Evolutionary conservation across 2,113 vertebrate species (phyloP).

Genomic region (Pteropus alecto): DNA sequence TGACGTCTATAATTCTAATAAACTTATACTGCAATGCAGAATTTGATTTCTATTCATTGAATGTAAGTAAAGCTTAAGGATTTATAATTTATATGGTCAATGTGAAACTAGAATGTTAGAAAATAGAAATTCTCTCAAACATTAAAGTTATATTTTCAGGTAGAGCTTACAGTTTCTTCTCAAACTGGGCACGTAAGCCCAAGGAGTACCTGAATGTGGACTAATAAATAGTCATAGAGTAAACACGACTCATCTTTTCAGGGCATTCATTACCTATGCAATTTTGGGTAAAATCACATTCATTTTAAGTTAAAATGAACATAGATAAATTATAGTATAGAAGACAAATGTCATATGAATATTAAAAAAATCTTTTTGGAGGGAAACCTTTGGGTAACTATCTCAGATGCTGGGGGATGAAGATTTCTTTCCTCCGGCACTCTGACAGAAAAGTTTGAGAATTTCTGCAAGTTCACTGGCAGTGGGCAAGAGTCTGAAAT

Average conservation of each 20-base stretch:
- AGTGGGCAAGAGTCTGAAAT: background rate
- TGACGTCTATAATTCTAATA: background rate
- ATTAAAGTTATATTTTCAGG: background rate
- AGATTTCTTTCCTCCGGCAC: background rate
- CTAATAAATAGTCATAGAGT: background rate
- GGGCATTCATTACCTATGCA: background rate
- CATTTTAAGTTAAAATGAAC: background rate
- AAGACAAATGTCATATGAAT: background rate
- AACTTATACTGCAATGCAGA: background rate
- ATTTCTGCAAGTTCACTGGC: background rate
- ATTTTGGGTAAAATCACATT: background rate
- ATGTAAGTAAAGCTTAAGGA: background rate
- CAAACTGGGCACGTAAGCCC: background rate
- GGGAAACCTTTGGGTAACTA: background rate
- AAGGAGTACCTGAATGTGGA: background rate
- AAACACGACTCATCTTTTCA: background rate
- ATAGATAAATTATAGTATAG: background rate
- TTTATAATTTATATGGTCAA: background rate
- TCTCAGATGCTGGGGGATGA: background rate
- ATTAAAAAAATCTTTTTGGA: background rate
- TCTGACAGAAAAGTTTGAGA: background rate
- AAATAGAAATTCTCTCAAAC: background rate
- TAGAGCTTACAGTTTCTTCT: background rate
- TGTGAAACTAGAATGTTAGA: background rate
- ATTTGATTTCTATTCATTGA: background rate